Conservation (phyloP, 1,140 invertebrate genomes). For the Formica exsecta region DNA sequence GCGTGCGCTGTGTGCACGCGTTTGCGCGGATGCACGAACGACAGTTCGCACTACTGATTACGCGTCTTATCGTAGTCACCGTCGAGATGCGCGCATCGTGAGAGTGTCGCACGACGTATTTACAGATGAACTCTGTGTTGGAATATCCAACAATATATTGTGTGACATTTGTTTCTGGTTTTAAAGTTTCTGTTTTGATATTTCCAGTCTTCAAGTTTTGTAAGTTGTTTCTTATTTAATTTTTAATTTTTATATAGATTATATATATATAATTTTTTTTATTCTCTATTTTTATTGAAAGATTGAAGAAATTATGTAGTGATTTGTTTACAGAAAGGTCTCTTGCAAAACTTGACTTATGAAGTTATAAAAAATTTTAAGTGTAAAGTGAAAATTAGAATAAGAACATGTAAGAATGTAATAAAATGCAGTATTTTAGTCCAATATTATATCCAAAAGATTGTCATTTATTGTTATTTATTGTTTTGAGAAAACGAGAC, state of each 20-base stretch:
- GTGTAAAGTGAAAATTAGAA: background rate
- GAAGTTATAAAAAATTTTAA: background rate
- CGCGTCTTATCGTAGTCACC: background rate
- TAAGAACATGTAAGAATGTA: too few relatives aligned
- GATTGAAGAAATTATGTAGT: background rate
- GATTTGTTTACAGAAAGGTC: too few relatives aligned
- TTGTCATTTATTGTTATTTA: too few relatives aligned
- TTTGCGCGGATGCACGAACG: background rate
- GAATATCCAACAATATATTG: too few relatives aligned
- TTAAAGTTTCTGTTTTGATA: background rate
- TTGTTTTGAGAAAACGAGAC: too few relatives aligned
- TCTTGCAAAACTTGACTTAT: background rate
- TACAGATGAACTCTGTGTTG: too few relatives aligned
- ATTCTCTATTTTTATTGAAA: background rate
- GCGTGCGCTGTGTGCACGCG: background rate
- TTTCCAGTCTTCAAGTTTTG: background rate
- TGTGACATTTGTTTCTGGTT: background rate
- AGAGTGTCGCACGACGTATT: too few relatives aligned
- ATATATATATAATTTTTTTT: background rate
- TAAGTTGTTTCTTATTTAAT: background rate
- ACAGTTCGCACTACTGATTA: background rate
- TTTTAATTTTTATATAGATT: constrained; percentile 1
- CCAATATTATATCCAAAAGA: too few relatives aligned
- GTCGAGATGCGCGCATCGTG: background rate
- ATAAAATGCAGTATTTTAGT: too few relatives aligned